Conservation (phyloP, 2,888 invertebrate species). For the Acrobasis repandana region DNA sequence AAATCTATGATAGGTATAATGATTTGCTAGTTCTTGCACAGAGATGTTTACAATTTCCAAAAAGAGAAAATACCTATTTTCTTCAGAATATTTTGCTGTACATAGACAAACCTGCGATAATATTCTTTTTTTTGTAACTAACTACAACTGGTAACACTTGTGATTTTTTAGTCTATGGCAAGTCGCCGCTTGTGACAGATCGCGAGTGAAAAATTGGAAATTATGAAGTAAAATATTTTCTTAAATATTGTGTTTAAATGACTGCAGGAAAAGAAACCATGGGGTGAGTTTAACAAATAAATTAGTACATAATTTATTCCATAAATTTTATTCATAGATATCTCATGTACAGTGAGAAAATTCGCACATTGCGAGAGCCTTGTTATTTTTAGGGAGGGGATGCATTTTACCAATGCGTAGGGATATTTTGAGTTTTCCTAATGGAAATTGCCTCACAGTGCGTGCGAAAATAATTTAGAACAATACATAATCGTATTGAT, state of each 20-base stretch:
- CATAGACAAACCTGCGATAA: neutral
- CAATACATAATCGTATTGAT: neutral
- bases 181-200: slow-evolving; percentile 63
- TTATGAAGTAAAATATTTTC: slow-evolving; percentile 68
- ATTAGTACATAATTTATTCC: slow-evolving; percentile 29
- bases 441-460: slow-evolving; percentile 31
- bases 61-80: neutral
- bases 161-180: slow-evolving; percentile 47
- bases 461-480: slow-evolving; percentile 18
- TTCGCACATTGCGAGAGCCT: slow-evolving; percentile 56
- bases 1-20: too few relatives aligned
- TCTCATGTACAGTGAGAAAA: slow-evolving; percentile 39
- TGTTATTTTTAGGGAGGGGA: slow-evolving; percentile 81
- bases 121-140: neutral
- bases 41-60: too few relatives aligned
- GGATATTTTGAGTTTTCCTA: slow-evolving; percentile 67
- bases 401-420: slow-evolving; percentile 77
- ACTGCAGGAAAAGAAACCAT: slow-evolving; percentile 91
- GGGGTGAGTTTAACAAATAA: slow-evolving; percentile 84
- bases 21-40: too few relatives aligned
- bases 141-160: slow-evolving; percentile 17
- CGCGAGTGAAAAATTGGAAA: slow-evolving; percentile 57
- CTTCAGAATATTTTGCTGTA: neutral
- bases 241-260: slow-evolving; percentile 84
- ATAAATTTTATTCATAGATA: slow-evolving; percentile 20